Conservation (phyloP, 2,797 vertebrate species). For the Taenioides sp. region DNA sequence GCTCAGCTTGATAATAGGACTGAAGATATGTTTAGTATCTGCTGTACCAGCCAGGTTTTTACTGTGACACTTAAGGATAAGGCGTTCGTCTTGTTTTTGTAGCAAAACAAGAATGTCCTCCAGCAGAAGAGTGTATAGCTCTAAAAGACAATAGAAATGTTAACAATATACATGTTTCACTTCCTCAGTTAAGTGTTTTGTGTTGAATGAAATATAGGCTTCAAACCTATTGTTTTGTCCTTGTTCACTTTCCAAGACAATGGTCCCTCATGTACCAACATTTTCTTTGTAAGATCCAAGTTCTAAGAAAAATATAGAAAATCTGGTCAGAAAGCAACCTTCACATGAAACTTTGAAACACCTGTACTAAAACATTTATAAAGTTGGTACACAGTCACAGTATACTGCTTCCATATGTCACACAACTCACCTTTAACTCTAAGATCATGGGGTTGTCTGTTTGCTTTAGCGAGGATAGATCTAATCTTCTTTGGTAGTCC, state of each 20-base stretch:
- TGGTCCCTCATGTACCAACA: constrained; percentile 95
- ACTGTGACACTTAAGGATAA: constrained; percentile 94
- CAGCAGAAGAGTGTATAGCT: constrained; percentile 91
- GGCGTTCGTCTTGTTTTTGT: constrained; percentile 95
- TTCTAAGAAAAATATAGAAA: constrained; percentile 72
- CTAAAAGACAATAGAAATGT: constrained; percentile 45
- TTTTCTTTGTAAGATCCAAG: constrained; percentile 95
- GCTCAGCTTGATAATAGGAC: constrained; percentile 94
- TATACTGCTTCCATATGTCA: neutral
- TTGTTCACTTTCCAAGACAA: constrained; percentile 98
- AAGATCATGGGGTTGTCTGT: constrained; percentile 92
- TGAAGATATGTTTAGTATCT: constrained; percentile 93
- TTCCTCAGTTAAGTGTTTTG: neutral
- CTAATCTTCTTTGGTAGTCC: constrained; percentile 94
- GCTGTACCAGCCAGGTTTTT: constrained; percentile 89
- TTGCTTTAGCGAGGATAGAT: constrained; percentile 93
- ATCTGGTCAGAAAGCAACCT: constrained; percentile 14
- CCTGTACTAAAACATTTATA: neutral
- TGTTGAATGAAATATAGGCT: neutral
- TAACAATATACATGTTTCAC: neutral
- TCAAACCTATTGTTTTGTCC: constrained; percentile 95
- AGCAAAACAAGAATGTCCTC: constrained; percentile 95
- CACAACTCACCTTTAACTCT: constrained; percentile 87
- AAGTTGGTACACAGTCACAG: neutral
- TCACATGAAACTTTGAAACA: neutral